These are phyloP conservation scores for Balearica regulorum DNA, from an alignment of 2,797 vertebrate genomes.

Conservation along the genomic window DNA sequence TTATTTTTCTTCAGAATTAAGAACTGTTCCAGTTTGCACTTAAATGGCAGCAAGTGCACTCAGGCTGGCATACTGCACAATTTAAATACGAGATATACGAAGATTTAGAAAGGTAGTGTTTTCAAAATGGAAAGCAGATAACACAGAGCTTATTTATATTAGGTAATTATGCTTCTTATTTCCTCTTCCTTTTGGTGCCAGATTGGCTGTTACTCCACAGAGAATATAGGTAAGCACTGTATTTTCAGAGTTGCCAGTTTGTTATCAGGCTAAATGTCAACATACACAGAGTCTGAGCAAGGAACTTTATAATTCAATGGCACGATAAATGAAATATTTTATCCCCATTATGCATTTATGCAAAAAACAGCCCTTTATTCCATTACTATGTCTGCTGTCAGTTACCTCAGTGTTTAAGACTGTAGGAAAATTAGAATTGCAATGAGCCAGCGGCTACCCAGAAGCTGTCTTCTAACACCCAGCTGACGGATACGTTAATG, in stretches of 20 bases:
- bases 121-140: conserved; percentile 62
- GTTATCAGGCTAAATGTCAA: conserved; percentile 24
- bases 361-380: not conserved
- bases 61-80: not conserved
- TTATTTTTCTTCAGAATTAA: not conserved
- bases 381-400: not conserved
- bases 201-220: conserved; percentile 43
- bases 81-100: not conserved
- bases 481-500: not conserved
- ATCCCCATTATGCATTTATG: not conserved
- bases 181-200: conserved; percentile 41
- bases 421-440: not conserved
- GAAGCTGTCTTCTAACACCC: not conserved
- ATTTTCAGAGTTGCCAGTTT: conserved; percentile 57
- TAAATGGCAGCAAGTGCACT: not conserved
- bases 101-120: conserved; percentile 52
- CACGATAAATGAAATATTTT: not conserved
- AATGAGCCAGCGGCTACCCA: not conserved
- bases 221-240: conserved; percentile 34
- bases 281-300: not conserved
- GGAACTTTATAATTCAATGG: not conserved
- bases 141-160: conserved; percentile 56
- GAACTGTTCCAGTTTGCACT: not conserved
- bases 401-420: not conserved
- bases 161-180: conserved; percentile 64